Base-by-base conservation (phyloP, 2,113 vertebrate species). In the Forbesichthys agassizii region DNA sequence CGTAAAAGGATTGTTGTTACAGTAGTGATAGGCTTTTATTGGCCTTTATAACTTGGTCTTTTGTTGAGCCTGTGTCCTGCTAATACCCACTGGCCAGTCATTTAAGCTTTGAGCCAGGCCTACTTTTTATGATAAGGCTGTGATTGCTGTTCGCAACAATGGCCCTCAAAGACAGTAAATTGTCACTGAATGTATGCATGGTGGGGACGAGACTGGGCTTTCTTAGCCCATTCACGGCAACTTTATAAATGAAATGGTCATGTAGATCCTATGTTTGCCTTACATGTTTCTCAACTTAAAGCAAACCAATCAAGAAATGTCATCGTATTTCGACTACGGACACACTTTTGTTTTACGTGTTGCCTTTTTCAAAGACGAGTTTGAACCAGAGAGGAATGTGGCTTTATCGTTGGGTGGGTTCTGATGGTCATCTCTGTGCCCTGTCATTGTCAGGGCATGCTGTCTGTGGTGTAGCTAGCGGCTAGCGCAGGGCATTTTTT, bases 11-110 rank as follows among this genome's bases (percentile, higher is more conserved):
- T 83, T 86, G 90, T 92, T 89, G 84, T 91, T 91, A 93, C 91
- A 91, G 90, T 90, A 83, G 88, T 89, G 88, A 91, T 88, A 77
- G 82, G 69, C 72, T 78, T 93, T 93, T 93, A 92, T 90, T 90
- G 87, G 79, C 82, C 84, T 89, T 92, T 93, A 91, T 85, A 85
- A 80, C 88, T 71, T 71, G 60, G 77, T 84, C 83, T 84, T 92
- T 92, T 92, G 90, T 93, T 87, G 69, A 69, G 80, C 75, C 80
- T 91, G 85, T 89, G 83, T 90, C 79, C 88, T 90, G 87, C 87
- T 93, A 91, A 92, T 91, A 89, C 79, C 88, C 88, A 54, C 82
- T 79, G 86, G 82, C 86, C 78, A 80, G 88, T 89, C 86, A 91
- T 92, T 93, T 87, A 90, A 92, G 89, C 79, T 88, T 76, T 76